phyloP scores from a whole-genome alignment of 1,140 invertebrate genomes.

The Lamellibrachia luymesi region DNA sequence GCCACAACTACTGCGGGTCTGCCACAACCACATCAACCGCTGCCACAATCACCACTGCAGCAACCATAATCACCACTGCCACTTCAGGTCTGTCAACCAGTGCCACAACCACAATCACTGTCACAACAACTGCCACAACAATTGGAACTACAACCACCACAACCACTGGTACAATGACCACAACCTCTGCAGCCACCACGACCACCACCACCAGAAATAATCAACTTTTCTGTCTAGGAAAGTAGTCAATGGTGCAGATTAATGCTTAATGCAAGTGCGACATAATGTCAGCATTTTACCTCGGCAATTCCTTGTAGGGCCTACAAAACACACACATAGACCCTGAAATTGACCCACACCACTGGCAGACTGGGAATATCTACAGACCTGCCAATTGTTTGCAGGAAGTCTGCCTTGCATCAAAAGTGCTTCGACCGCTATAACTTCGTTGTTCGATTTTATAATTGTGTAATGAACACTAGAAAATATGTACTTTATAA shows the following conservation, averaged over 20 bases:
- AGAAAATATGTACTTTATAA: too few relatives aligned
- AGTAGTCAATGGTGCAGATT: background rate
- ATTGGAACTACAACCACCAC: background rate
- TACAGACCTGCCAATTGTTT: too few relatives aligned
- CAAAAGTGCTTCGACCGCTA: too few relatives aligned
- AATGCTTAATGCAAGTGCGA: background rate
- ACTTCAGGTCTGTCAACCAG: background rate
- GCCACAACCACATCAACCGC: background rate
- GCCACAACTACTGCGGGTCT: background rate
- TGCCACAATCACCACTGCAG: background rate
- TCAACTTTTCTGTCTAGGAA: background rate
- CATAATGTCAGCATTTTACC: background rate
- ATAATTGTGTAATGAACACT: too few relatives aligned
- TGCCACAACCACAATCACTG: background rate
- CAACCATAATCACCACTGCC: background rate
- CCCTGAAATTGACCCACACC: background rate
- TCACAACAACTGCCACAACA: background rate
- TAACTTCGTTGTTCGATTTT: too few relatives aligned
- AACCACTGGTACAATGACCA: background rate
- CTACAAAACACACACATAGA: background rate
- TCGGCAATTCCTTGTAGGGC: background rate
- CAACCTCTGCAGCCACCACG: background rate
- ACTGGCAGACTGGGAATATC: background rate
- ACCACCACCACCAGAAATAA: background rate
- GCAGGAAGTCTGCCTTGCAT: too few relatives aligned